These are phyloP conservation scores for Mormyrops attenuatus DNA, from an alignment of 2,797 vertebrate genomes.

Conservation along the genomic window DNA sequence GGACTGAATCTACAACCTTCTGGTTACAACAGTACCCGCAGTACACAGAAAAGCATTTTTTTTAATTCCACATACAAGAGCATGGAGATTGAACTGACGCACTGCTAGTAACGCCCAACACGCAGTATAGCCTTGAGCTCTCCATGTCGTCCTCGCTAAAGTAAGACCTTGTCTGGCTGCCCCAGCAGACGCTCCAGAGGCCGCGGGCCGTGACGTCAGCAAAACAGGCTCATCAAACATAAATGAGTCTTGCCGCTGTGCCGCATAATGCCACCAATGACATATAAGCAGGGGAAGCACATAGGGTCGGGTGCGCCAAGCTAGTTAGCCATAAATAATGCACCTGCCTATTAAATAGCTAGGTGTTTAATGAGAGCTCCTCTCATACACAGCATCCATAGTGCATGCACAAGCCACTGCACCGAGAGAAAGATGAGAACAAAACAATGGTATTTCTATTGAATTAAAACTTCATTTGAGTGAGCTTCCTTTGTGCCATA, in stretches of 20 bases:
- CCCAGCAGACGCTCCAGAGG: background rate
- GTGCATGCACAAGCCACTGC: background rate
- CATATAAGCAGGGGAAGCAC: background rate
- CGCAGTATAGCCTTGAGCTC: background rate
- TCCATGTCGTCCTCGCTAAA: background rate
- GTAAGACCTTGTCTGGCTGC: background rate
- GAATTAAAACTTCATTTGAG: background rate
- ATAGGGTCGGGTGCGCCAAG: background rate
- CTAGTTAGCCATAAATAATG: background rate
- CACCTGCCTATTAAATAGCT: background rate
- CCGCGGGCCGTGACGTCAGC: background rate
- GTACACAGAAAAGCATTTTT: background rate
- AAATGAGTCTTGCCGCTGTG: background rate
- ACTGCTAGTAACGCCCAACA: background rate
- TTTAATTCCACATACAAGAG: background rate
- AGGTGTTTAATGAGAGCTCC: conserved; percentile 13
- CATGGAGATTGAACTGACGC: background rate
- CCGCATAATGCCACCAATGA: background rate
- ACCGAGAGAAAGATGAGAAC: background rate
- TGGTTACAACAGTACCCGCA: background rate
- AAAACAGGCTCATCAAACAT: conserved; percentile 9
- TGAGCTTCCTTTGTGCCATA: background rate
- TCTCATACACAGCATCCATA: conserved; percentile 4
- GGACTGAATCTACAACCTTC: background rate
- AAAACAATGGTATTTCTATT: background rate